phyloP scores from a whole-genome alignment of 2,888 invertebrate species.

The Panopea generosa region DNA sequence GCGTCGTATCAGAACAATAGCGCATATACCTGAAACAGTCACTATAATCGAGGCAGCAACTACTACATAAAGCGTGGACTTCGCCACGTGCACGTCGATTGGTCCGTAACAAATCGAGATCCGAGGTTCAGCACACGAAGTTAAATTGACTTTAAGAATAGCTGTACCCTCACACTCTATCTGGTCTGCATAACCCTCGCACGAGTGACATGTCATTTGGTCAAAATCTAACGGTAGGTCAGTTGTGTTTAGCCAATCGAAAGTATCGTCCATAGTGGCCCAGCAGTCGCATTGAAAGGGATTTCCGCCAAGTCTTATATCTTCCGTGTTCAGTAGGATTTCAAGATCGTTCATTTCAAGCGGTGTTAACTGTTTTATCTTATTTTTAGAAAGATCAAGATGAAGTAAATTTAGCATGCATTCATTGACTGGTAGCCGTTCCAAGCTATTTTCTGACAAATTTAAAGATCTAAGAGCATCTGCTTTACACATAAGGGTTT shows the following conservation, averaged over 20 bases:
- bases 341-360: conserved; percentile 37
- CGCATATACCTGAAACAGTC: not conserved
- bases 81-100: not conserved
- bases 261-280: conserved; percentile 1
- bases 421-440: conserved; percentile 7
- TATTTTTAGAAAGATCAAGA: conserved; percentile 37
- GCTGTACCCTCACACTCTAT: not conserved
- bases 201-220: conserved; percentile 17
- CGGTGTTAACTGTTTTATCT: conserved; percentile 12
- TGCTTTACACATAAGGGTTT: conserved; percentile 25
- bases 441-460: conserved; percentile 29
- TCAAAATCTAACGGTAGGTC: conserved; percentile 23
- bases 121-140: conserved; percentile 29
- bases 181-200: not conserved
- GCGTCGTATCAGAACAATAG: conserved; percentile 4
- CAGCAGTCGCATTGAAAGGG: conserved; percentile 37
- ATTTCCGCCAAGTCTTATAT: conserved; percentile 30
- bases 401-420: conserved; percentile 33
- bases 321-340: conserved; percentile 28
- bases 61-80: not conserved
- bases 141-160: conserved; percentile 6
- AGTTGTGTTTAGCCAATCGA: conserved; percentile 28
- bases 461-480: conserved; percentile 15
- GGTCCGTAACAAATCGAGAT: conserved; percentile 23
- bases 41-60: not conserved